These are phyloP conservation scores for Aurelia aurita DNA, from an alignment of 30 jellyfish, hydroid and myxozoan genomes.

Conservation along the genomic window DNA sequence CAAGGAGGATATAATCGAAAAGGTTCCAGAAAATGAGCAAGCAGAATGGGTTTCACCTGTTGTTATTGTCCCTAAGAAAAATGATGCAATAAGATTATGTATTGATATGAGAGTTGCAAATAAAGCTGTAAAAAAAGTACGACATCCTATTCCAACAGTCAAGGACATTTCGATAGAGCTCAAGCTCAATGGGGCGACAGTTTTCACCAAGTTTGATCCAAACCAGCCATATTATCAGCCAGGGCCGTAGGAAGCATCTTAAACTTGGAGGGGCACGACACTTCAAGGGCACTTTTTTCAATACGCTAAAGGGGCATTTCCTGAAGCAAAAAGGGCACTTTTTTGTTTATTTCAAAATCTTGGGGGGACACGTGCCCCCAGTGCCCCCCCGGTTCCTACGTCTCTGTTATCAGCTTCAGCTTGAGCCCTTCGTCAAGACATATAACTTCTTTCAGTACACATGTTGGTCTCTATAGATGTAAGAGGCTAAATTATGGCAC, in stretches of 20 bases:
- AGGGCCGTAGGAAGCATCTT: too few species aligned
- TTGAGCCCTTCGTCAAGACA: too few species aligned
- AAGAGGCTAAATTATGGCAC: conserved; percentile 10
- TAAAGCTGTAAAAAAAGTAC: conserved; percentile 31
- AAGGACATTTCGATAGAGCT: conserved; percentile 20
- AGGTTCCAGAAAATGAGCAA: conserved; percentile 21
- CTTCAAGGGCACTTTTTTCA: too few species aligned
- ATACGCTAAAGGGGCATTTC: too few species aligned
- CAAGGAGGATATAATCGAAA: conserved; percentile 35
- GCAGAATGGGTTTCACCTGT: conserved; percentile 32
- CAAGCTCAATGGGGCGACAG: conserved; percentile 9
- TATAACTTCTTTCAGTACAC: conserved; percentile 54
- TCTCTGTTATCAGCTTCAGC: too few species aligned
- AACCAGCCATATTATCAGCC: conserved; percentile 55
- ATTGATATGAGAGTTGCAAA: conserved; percentile 60
- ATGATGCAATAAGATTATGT: conserved; percentile 27
- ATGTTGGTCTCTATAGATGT: conserved; percentile 38
- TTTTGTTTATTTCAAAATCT: too few species aligned
- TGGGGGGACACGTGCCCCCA: too few species aligned
- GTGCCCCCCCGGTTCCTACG: too few species aligned
- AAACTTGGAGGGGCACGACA: too few species aligned
- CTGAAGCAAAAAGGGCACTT: too few species aligned
- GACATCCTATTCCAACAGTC: conserved; percentile 49
- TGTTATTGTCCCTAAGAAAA: conserved; percentile 23
- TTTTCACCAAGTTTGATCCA: conserved; percentile 31